A percentile compares a stretch with the other conserved stretches of the same genome.
Evolutionary conservation across 2,888 invertebrate genomes (phyloP).

Genomic region (Phymatocera aterrima): DNA sequence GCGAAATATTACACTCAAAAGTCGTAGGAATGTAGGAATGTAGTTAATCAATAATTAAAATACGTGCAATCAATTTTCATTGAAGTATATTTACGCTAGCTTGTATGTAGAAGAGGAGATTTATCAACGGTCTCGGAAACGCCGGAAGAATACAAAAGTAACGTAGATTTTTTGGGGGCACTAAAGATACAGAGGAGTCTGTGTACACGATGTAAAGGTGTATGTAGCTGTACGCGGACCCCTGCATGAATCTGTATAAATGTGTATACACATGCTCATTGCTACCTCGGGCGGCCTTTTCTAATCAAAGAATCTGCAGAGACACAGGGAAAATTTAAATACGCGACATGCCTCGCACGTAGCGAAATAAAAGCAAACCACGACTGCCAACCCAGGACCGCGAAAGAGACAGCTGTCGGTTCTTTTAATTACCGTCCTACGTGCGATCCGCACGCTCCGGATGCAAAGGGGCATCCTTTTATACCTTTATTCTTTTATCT

Average conservation of each 20-base stretch:
- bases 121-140: constrained; percentile 15
- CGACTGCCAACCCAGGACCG: constrained; percentile 57
- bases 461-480: constrained; percentile 42
- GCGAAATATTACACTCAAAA: neutral
- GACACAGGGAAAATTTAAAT: constrained; percentile 69
- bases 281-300: constrained; percentile 52
- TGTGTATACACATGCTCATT: constrained; percentile 5
- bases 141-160: constrained; percentile 42
- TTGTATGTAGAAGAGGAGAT: neutral
- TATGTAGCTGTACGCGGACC: too few species aligned
- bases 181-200: constrained; percentile 29
- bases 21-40: neutral
- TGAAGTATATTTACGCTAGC: neutral
- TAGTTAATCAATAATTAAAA: neutral
- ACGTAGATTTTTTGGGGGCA: constrained; percentile 32
- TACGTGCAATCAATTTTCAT: constrained; percentile 20
- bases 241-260: neutral
- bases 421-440: constrained; percentile 74
- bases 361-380: constrained; percentile 70
- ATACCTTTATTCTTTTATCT: constrained; percentile 45
- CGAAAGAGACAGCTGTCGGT: constrained; percentile 73
- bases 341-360: constrained; percentile 69
- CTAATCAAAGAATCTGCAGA: constrained; percentile 71
- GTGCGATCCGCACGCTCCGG: constrained; percentile 58
- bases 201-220: neutral